Base-by-base conservation (phyloP, 2,797 vertebrate genomes). In the Leptoclinus maculatus region DNA sequence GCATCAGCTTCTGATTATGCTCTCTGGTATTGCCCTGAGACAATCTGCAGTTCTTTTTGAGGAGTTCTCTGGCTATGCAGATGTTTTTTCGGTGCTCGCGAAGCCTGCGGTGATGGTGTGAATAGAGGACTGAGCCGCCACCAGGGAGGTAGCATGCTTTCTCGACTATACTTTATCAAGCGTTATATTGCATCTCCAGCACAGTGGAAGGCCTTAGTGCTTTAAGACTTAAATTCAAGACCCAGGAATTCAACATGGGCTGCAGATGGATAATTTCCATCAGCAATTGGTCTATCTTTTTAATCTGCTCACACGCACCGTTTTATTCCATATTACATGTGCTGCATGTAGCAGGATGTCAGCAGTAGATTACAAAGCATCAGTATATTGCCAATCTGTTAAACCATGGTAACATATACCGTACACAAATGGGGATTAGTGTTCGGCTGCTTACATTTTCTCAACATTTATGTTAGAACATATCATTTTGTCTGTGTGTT, bases 1-100 rank as follows among this genome's bases (percentile, higher is more conserved):
- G 90, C 75, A 64, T 68, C 70, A 56, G 79, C 72, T 76, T 91
- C 77, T 81, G 83, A 88, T 91, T 84, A 75, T 88, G 80, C 81
- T 88, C 76, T 80, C 83, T 87, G 87, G 66, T 90, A 78, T 87
- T 60, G 88, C 89, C 88, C 78, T 41, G 83, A 90, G 88, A 91
- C 83, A 75, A 80, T 86, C 38, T 62, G 58, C 47, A 56, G 71
- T 71, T 83, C 83, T 83, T 88, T 45, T 74, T 79, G 83, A 91
- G 88, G 74, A 91, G 88, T 79, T 81, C 81, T 89, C 81, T 54
- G 88, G 87, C 87, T 67, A 87, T 87, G 90, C 91, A 93, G 90
- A 92, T 93, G 93, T 90, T 91, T 74, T 90, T 91, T 74, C 80
- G 38, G 65, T 68, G 53, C 85, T 86, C 65, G 9, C 29, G 72